Evolutionary conservation across 2,113 vertebrate species (phyloP).

Genomic region (Antidorcas marsupialis): DNA sequence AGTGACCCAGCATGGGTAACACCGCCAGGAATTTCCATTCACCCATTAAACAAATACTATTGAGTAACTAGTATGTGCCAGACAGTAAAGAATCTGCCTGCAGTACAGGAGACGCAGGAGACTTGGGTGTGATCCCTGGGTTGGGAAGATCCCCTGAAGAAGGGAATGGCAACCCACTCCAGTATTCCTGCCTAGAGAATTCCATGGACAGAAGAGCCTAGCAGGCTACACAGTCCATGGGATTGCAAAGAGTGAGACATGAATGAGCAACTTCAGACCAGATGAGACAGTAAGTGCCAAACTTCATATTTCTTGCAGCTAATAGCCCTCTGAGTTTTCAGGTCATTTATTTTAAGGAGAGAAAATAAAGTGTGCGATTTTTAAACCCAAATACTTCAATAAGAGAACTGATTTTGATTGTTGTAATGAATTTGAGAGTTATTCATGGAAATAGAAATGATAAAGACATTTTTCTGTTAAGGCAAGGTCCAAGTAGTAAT

Average conservation of each 20-base stretch:
- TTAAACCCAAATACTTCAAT: conserved; percentile 38
- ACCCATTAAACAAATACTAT: conserved; percentile 37
- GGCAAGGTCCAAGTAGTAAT: neutral
- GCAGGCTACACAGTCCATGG: neutral
- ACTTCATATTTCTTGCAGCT: conserved; percentile 43
- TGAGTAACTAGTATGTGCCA: conserved; percentile 17
- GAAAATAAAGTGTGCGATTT: conserved; percentile 34
- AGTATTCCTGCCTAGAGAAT: neutral
- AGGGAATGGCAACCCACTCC: neutral
- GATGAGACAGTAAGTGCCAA: neutral
- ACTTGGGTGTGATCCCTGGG: neutral
- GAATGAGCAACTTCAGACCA: neutral
- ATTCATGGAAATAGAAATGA: neutral
- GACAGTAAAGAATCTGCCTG: neutral
- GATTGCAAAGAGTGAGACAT: neutral
- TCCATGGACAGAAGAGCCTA: neutral
- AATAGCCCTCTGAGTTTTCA: conserved; percentile 21
- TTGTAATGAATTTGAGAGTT: neutral
- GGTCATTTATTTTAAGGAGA: conserved; percentile 50
- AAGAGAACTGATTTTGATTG: conserved; percentile 2
- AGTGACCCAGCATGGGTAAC: neutral
- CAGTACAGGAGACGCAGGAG: neutral
- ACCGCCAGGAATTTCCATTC: conserved; percentile 6
- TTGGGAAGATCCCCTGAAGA: neutral
- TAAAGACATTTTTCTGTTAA: neutral